Evolutionary conservation across 2,888 invertebrate genomes (phyloP).

Genomic region (Saturnia japonica): DNA sequence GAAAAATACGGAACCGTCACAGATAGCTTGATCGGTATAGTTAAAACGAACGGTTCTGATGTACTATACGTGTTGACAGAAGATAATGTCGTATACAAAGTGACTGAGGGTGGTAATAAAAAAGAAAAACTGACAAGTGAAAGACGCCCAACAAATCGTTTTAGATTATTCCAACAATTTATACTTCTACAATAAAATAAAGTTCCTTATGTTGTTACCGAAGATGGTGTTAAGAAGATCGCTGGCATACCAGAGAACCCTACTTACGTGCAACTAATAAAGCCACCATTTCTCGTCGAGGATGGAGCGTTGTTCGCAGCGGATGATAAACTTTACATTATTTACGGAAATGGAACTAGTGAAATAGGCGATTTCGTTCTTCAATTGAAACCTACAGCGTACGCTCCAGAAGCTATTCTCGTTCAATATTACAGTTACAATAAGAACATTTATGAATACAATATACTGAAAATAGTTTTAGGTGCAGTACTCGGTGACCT

Average conservation of each 20-base stretch:
- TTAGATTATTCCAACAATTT: conserved; percentile 57
- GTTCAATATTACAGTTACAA: conserved; percentile 58
- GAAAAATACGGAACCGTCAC: conserved; percentile 54
- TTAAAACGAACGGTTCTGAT: conserved; percentile 48
- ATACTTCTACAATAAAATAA: conserved; percentile 53
- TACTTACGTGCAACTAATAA: conserved; percentile 42
- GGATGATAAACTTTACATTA: conserved; percentile 45
- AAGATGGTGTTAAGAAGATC: conserved; percentile 46
- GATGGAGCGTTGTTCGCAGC: conserved; percentile 45
- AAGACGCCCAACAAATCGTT: conserved; percentile 54
- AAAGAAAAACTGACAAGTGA: conserved; percentile 51
- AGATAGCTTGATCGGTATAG: conserved; percentile 52
- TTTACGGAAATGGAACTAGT: conserved; percentile 50
- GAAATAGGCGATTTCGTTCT: conserved; percentile 41
- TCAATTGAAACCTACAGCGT: conserved; percentile 51
- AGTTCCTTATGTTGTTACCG: conserved; percentile 42
- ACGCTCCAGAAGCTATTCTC: conserved; percentile 49
- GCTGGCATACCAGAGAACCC: conserved; percentile 51
- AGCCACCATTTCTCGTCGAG: conserved; percentile 51
- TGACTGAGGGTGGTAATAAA: conserved; percentile 53
- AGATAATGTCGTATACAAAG: conserved; percentile 54
- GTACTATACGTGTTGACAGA: conserved; percentile 56
- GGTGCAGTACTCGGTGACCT: conserved; percentile 38
- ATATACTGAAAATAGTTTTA: conserved; percentile 40
- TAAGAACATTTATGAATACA: conserved; percentile 65